Conservation (phyloP, 2,113 vertebrate species). For the Dipodomys ordii region DNA sequence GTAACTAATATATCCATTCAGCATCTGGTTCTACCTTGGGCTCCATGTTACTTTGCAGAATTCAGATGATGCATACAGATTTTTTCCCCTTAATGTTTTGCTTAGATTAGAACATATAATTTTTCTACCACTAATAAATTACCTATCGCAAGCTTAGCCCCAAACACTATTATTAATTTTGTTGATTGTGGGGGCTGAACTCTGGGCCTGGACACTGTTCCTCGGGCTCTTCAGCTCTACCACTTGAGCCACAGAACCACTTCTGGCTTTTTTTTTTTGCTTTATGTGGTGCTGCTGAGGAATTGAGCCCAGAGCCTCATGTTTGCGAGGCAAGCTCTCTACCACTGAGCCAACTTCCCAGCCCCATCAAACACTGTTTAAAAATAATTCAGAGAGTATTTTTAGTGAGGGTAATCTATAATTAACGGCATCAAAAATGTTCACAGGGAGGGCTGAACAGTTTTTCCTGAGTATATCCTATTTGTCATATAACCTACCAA, state of each 20-base stretch:
- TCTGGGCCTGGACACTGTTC: too few relatives aligned
- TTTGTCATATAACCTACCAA: neutral
- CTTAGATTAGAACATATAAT: neutral
- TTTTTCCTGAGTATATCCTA: neutral
- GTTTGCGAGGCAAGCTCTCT: too few relatives aligned
- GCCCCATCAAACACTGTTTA: neutral
- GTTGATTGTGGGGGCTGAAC: too few relatives aligned
- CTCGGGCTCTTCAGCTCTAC: too few relatives aligned
- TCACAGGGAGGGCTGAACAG: neutral
- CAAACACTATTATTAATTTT: neutral
- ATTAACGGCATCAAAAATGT: neutral
- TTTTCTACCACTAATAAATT: neutral
- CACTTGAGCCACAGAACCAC: too few relatives aligned
- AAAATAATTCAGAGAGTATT: neutral
- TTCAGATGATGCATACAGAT: neutral
- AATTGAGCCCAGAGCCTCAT: too few relatives aligned
- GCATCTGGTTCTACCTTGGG: neutral
- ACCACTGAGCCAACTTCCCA: too few relatives aligned
- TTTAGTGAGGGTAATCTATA: too few relatives aligned
- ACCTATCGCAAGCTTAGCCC: neutral
- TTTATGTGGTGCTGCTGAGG: too few relatives aligned
- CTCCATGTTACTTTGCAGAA: neutral
- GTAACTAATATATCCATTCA: neutral
- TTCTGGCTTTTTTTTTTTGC: too few relatives aligned
- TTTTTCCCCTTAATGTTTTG: neutral